Evolutionary conservation across 2,888 invertebrate species (phyloP).

Genomic region (Phalera bucephala): DNA sequence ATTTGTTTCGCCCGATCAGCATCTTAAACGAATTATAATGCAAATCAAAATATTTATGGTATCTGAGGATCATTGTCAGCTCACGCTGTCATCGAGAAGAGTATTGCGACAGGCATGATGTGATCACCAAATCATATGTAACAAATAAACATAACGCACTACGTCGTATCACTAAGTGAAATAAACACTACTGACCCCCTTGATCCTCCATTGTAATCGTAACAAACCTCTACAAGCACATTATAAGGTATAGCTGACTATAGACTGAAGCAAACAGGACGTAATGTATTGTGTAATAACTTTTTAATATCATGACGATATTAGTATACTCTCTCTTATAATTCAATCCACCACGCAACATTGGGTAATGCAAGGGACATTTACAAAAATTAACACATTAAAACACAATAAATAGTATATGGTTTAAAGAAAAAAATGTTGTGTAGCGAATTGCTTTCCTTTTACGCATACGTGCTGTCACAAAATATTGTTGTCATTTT

Average conservation of each 20-base stretch:
- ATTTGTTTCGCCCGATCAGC: constrained; percentile 65
- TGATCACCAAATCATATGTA: constrained; percentile 62
- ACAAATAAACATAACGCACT: constrained; percentile 61
- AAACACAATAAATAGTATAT: constrained; percentile 3
- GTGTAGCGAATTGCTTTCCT: constrained; percentile 53
- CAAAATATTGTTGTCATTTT: constrained; percentile 49
- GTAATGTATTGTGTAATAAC: constrained; percentile 20
- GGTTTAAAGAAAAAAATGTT: constrained; percentile 28
- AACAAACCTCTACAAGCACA: constrained; percentile 71
- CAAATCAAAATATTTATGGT: constrained; percentile 58
- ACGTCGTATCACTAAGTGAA: constrained; percentile 64
- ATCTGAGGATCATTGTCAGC: constrained; percentile 66
- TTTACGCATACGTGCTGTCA: constrained; percentile 62
- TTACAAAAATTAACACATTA: constrained; percentile 2
- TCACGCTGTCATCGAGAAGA: constrained; percentile 64
- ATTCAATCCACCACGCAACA: constrained; percentile 59
- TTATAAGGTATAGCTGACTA: constrained; percentile 43
- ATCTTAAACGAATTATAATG: constrained; percentile 52
- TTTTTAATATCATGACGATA: constrained; percentile 33
- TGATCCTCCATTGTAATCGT: constrained; percentile 68
- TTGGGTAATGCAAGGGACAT: constrained; percentile 14
- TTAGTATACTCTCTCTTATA: constrained; percentile 65
- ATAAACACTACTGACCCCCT: constrained; percentile 57
- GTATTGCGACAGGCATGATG: constrained; percentile 56
- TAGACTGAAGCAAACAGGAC: constrained; percentile 68